Percentiles rank a stretch among this genome's conserved stretches.
phyloP scores from a whole-genome alignment of 1,140 invertebrate genomes.

The Eriosoma lanigerum region DNA sequence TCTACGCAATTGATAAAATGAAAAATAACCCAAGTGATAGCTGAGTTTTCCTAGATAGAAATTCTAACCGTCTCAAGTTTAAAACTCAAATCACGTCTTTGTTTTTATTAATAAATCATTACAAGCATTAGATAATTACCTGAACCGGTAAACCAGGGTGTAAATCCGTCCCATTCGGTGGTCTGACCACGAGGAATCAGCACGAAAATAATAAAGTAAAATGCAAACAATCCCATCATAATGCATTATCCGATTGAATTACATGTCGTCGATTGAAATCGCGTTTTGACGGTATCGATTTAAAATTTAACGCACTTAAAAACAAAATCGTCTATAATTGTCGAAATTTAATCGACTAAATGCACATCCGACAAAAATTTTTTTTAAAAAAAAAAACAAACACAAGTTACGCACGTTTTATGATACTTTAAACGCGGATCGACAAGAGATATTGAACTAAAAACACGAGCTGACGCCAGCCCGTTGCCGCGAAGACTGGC shows the following conservation, averaged over 20 bases:
- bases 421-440: neutral
- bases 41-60: too few species aligned
- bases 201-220: neutral
- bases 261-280: constrained; percentile 52
- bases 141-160: constrained; percentile 61
- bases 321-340: too few species aligned
- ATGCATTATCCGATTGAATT: constrained; percentile 7
- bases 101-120: too few species aligned
- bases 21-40: too few species aligned
- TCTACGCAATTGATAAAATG: too few species aligned
- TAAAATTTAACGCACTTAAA: too few species aligned
- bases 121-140: constrained; percentile 60
- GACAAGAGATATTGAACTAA: neutral
- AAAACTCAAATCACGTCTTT: too few species aligned
- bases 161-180: constrained; percentile 60
- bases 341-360: too few species aligned
- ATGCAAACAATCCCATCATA: neutral
- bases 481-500: constrained; percentile 35
- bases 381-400: too few species aligned
- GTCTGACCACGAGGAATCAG: constrained; percentile 43
- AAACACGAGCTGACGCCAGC: constrained; percentile 17
- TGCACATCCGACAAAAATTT: too few species aligned
- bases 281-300: constrained; percentile 1
- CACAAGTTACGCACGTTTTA: too few species aligned
- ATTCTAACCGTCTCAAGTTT: too few species aligned